phyloP scores from a whole-genome alignment of 2,797 vertebrate genomes.

The Sebastes minor region DNA sequence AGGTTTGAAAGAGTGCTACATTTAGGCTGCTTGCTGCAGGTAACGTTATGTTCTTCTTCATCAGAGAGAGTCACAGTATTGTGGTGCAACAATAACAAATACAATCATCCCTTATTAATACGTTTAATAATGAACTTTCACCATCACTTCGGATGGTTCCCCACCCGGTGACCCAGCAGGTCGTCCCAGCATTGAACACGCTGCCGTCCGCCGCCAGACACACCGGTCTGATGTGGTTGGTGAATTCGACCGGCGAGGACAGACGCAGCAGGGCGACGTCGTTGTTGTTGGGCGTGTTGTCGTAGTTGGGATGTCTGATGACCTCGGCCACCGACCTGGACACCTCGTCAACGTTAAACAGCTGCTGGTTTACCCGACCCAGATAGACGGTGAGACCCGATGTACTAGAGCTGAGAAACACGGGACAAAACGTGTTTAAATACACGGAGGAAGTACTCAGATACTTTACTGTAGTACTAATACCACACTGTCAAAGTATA shows the following conservation, averaged over 20 bases:
- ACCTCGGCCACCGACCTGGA: rapidly evolving
- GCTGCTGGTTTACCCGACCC: slow-evolving; percentile 13
- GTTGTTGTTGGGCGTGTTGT: rapidly evolving
- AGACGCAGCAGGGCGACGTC: slow-evolving; percentile 66
- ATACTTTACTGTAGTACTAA: too few species aligned
- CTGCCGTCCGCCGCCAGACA: slow-evolving; percentile 66
- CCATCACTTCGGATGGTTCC: not conserved
- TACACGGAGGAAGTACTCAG: not conserved
- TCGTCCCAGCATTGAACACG: rapidly evolving
- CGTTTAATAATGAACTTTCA: slow-evolving; percentile 16
- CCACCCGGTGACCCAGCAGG: slow-evolving; percentile 71
- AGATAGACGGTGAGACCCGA: not conserved
- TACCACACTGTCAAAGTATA: not conserved
- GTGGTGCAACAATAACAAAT: too few species aligned
- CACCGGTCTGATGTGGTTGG: slow-evolving; percentile 69
- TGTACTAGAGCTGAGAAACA: not conserved
- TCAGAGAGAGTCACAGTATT: too few species aligned
- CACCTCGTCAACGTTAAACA: rapidly evolving
- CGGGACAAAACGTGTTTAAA: not conserved
- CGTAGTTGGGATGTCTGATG: slow-evolving; percentile 25
- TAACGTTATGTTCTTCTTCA: too few species aligned
- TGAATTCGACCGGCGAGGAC: slow-evolving; percentile 28
- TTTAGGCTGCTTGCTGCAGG: too few species aligned
- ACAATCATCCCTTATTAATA: too few species aligned
- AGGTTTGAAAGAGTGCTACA: not conserved